A percentile compares a stretch with the other conserved stretches of the same genome.
These are phyloP conservation scores for Monopis laevigella DNA, from an alignment of 2,888 invertebrate genomes.

Conservation along the genomic window DNA sequence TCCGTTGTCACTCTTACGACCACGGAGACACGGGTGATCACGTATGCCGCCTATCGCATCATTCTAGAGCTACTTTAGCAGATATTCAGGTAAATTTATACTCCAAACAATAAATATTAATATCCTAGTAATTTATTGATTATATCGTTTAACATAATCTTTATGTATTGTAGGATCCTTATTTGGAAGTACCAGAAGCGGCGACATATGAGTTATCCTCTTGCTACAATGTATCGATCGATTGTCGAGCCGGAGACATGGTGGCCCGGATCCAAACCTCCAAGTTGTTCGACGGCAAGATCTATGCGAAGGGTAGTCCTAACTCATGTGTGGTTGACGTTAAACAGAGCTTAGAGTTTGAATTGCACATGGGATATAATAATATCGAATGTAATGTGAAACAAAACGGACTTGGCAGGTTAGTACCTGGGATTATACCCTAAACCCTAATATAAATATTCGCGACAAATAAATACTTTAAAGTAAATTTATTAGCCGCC, in stretches of 20 bases:
- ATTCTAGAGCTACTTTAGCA: constrained; percentile 86
- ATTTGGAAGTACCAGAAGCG: constrained; percentile 89
- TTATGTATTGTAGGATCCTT: constrained; percentile 74
- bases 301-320: constrained; percentile 94
- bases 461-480: neutral
- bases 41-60: constrained; percentile 92
- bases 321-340: constrained; percentile 93
- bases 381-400: constrained; percentile 93
- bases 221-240: constrained; percentile 94
- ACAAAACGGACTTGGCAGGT: constrained; percentile 85
- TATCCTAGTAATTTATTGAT: neutral
- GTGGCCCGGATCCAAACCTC: constrained; percentile 91
- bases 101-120: neutral
- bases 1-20: constrained; percentile 92
- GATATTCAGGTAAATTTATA: constrained; percentile 78
- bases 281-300: constrained; percentile 92
- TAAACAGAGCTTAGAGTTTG: constrained; percentile 87
- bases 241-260: constrained; percentile 93
- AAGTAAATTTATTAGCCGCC: neutral
- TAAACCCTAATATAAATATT: constrained; percentile 2
- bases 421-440: constrained; percentile 26
- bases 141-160: neutral
- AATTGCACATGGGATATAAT: constrained; percentile 90
- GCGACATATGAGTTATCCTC: constrained; percentile 92
- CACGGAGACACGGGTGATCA: constrained; percentile 93